These are phyloP conservation scores for Stenurella melanura DNA, from an alignment of 2,888 invertebrate species.

Conservation along the genomic window DNA sequence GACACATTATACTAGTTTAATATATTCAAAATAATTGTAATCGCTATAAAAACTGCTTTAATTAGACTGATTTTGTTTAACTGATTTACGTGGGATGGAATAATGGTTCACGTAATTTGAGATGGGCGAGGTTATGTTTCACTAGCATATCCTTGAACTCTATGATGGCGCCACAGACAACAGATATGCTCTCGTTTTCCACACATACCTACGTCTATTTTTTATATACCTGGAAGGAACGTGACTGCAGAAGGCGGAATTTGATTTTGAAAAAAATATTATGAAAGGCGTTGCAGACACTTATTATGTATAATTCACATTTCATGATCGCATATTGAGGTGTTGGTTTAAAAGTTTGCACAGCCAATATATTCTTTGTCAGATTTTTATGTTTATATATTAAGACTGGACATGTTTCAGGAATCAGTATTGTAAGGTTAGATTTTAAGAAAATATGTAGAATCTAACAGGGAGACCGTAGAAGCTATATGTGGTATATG, in stretches of 20 bases:
- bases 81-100: constrained; percentile 45
- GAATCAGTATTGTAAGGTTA: too few relatives aligned
- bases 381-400: too few relatives aligned
- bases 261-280: constrained; percentile 12
- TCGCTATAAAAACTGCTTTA: background rate
- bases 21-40: background rate
- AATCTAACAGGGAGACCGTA: too few relatives aligned
- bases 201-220: background rate
- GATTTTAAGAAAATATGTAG: too few relatives aligned
- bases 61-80: background rate
- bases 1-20: background rate
- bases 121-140: constrained; percentile 54
- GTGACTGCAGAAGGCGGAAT: constrained; percentile 28
- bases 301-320: background rate
- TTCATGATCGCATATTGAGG: too few relatives aligned
- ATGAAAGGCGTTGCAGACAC: background rate
- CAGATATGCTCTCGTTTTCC: constrained; percentile 23
- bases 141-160: constrained; percentile 52
- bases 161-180: constrained; percentile 49
- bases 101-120: constrained; percentile 44
- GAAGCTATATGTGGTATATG: too few relatives aligned
- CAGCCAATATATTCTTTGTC: too few relatives aligned
- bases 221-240: constrained; percentile 22
- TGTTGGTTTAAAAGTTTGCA: too few relatives aligned
- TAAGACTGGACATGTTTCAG: too few relatives aligned